Evolutionary conservation across 35 echinoderm and acorn worm species (phyloP), one percentile per base, ranked within the genome.

Genomic region (Lytechinus pictus): DNA sequence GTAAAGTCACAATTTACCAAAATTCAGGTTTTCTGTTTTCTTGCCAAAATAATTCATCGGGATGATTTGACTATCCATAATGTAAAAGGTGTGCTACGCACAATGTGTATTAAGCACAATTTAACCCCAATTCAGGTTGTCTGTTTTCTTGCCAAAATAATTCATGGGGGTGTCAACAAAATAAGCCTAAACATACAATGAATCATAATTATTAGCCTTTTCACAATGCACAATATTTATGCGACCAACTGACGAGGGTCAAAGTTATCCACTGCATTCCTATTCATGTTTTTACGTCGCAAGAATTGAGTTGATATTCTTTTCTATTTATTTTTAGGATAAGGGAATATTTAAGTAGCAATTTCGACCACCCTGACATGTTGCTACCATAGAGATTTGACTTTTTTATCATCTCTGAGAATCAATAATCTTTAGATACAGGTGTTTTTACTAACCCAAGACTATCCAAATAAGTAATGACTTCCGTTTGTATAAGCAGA

Each of bases 101-200:
- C 33, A 44, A 44, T 44, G 33, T 44, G 33, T 44, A 2, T 44
- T 44, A 44, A 79, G 19, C 66, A 79, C 66, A 7, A 79, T 79
- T 7, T 79, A 58, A 24, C 66, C 57, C 10, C 10, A 24, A 79
- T 16, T 79, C 66, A n/a, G 66, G 66, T 79, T 79, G 66, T 79
- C 66, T 79, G 66, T 79, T 79, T 79, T 79, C 66, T 79, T 79
- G 66, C 66, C 66, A 79, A 79, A 79, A 79, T 79, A 79, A 7
- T 24, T 79, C 66, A 79, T 79, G n/a, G n/a, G 14, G 0, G 66
- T 14, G 14, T 79, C 19, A 79, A 79, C 66, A 79, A 79, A 79
- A 79, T n/a, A n/a, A 79, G 19, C 66, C 19, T 79, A 79, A 79
- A 79, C 66, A 79, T 79, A 79, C 66, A 79, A 79, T 79, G 66